Evolutionary conservation across 2,888 invertebrate species (phyloP), one percentile per base, ranked within the genome.

Genomic region (Drosophila peninsularis): DNA sequence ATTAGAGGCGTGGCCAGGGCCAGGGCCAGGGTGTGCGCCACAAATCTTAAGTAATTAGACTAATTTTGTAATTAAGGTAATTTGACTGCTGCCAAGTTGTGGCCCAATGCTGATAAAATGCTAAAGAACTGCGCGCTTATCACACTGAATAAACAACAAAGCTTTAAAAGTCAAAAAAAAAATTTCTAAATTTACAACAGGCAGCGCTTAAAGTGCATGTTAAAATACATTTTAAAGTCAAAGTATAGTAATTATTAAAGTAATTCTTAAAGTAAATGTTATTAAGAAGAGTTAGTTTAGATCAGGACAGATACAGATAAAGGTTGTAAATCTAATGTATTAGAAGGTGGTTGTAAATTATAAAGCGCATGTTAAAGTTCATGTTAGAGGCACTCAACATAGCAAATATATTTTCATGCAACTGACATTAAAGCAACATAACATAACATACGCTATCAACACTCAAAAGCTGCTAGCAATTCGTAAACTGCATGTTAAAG

Each of bases 61-160:
- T 81, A 80, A 81, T 81, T 83, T 81, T 71, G 78, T 80, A 81
- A 83, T 81, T 83, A 80, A 81, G 81, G 71, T 83, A 75, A 82
- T 78, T 82, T 77, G 71, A 76, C 21, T 77, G 66, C 47, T 68
- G 67, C 57, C 71, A 49, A 71, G 63, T 71, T 67, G 75, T 70
- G 78, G 71, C 62, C 53, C 66, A 49, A 36, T 49, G 75, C 80
- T 78, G 82, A 80, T 81, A 80, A 80, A 70, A 80, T 81, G 75
- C 67, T 69, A 78, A 75, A 68, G 66, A 76, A 54, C 19, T 54
- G 36, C 47, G 45, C 57, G 47, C 65, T 71, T 75, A 79, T 75
- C 75, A 55, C 34, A 24, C 17, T n/a, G 42, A 37, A 50, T 17
- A 50, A 55, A 39, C 39, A 67, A 39, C 34, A 65, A 54, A 30